Percentiles rank a stretch among this genome's conserved stretches.
These are phyloP conservation scores for Otolemur crassicaudatus DNA, from an alignment of 2,797 vertebrate genomes.

Conservation along the genomic window DNA sequence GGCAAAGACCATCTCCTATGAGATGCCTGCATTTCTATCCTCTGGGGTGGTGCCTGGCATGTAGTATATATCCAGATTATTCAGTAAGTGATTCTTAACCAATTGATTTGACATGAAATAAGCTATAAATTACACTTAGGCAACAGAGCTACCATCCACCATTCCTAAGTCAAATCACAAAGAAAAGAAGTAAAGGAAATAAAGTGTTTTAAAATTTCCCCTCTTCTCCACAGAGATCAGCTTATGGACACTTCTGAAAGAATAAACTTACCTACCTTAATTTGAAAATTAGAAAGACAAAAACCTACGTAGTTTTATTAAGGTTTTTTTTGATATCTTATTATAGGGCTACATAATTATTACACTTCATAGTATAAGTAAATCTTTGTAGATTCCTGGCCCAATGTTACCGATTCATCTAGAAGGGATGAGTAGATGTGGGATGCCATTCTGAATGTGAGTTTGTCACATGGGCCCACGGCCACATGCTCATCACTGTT, in stretches of 20 bases:
- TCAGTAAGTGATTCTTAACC: neutral
- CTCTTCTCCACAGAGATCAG: slow-evolving; percentile 49
- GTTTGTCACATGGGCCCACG: accelerated
- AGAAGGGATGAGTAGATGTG: accelerated
- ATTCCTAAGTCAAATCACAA: slow-evolving; percentile 18
- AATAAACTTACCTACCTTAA: neutral
- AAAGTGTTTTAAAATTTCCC: neutral
- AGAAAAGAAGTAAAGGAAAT: slow-evolving; percentile 14
- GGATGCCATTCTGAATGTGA: accelerated
- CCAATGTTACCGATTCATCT: neutral
- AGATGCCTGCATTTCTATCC: neutral
- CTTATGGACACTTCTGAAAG: slow-evolving; percentile 16
- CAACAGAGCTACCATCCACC: neutral
- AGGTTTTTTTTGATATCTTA: neutral
- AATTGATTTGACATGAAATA: neutral
- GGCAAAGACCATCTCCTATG: neutral
- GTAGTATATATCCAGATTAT: neutral
- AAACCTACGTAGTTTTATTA: neutral
- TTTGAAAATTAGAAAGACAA: neutral
- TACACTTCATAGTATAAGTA: too few species aligned
- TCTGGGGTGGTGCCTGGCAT: neutral
- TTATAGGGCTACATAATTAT: neutral
- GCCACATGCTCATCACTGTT: neutral
- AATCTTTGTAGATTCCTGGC: neutral
- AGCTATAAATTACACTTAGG: neutral